phyloP scores from a whole-genome alignment of 2,888 invertebrate species.

The Volucella inanis region DNA sequence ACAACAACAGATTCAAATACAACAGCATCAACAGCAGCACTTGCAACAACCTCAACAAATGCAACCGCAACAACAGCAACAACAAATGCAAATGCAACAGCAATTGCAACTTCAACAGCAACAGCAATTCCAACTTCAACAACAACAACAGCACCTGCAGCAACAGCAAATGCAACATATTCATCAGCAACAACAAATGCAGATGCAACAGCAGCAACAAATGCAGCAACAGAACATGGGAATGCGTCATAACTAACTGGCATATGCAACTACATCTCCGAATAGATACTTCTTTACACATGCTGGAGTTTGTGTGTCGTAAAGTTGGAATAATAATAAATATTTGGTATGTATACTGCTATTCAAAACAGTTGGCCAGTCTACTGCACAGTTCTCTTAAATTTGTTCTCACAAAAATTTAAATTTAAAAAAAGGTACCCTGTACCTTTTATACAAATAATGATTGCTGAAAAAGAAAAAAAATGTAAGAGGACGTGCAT shows the following conservation, averaged over 20 bases:
- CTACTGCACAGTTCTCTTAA: too few relatives aligned
- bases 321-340: too few relatives aligned
- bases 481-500: too few relatives aligned
- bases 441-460: too few relatives aligned
- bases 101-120: conserved; percentile 52
- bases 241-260: conserved; percentile 78
- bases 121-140: conserved; percentile 39
- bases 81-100: conserved; percentile 68
- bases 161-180: conserved; percentile 76
- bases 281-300: too few relatives aligned
- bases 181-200: conserved; percentile 75
- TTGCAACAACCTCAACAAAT: conserved; percentile 67
- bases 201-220: conserved; percentile 76
- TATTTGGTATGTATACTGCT: too few relatives aligned
- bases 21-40: conserved; percentile 63
- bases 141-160: conserved; percentile 39
- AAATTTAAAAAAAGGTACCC: too few relatives aligned
- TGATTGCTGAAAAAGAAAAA: too few relatives aligned
- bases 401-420: too few relatives aligned
- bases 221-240: conserved; percentile 78
- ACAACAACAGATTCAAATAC: conserved; percentile 67
- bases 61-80: conserved; percentile 62
- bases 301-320: too few relatives aligned
- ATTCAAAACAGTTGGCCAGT: too few relatives aligned
- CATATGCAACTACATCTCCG: too few relatives aligned